phyloP scores from a whole-genome alignment of 2,113 vertebrate genomes.

The Corythornis madagascariensis region DNA sequence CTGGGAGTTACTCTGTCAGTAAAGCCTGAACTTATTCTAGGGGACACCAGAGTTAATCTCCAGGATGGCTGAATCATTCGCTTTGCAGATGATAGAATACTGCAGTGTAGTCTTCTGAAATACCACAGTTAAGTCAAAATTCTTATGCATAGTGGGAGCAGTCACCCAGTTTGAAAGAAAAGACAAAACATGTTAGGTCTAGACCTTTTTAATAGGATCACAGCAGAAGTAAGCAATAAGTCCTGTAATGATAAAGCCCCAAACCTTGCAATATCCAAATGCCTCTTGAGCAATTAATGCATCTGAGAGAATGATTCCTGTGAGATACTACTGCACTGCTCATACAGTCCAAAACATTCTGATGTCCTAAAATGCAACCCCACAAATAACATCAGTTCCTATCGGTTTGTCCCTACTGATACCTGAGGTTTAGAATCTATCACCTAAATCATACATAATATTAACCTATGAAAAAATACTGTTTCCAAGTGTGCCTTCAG shows the following conservation, averaged over 20 bases:
- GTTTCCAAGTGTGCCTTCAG: rapidly evolving
- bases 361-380: neutral
- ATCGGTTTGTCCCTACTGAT: neutral
- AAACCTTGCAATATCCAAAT: neutral
- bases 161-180: neutral
- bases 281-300: neutral
- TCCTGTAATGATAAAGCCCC: neutral
- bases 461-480: neutral
- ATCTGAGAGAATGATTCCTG: neutral
- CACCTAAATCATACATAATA: neutral
- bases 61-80: constrained; percentile 18
- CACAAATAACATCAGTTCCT: neutral
- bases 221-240: neutral
- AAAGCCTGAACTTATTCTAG: neutral
- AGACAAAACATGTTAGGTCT: neutral
- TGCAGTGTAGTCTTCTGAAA: neutral
- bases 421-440: neutral
- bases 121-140: neutral
- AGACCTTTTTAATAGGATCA: neutral
- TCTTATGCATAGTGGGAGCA: neutral
- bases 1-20: neutral
- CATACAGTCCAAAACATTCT: neutral
- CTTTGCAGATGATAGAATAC: neutral
- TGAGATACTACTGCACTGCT: neutral
- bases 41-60: neutral